phyloP scores from a whole-genome alignment of 2,888 invertebrate species.

The Hemithea aestivaria region DNA sequence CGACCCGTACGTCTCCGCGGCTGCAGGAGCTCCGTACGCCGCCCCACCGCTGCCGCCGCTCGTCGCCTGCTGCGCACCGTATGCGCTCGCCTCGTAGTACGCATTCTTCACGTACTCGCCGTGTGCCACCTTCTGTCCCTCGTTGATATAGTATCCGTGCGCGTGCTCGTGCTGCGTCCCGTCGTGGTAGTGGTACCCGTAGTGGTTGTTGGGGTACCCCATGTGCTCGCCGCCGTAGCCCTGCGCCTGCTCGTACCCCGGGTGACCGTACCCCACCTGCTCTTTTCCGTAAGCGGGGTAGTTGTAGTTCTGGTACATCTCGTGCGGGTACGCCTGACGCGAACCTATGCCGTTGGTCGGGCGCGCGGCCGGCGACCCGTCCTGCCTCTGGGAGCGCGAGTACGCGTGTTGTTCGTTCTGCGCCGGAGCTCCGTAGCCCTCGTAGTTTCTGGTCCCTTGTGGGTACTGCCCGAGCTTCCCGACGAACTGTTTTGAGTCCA shows the following conservation, averaged over 20 bases:
- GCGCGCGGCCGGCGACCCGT: constrained; percentile 56
- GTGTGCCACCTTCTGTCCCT: constrained; percentile 73
- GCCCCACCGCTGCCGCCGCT: constrained; percentile 39
- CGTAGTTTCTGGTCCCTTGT: constrained; percentile 65
- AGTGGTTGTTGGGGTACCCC: constrained; percentile 68
- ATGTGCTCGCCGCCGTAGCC: constrained; percentile 64
- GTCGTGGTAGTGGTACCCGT: constrained; percentile 74
- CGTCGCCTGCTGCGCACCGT: constrained; percentile 56
- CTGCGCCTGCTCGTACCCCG: constrained; percentile 76
- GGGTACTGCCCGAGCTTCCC: constrained; percentile 67
- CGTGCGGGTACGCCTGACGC: constrained; percentile 65
- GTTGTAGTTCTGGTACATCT: constrained; percentile 75
- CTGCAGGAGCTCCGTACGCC: constrained; percentile 24
- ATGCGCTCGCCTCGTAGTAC: constrained; percentile 65
- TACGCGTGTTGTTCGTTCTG: constrained; percentile 71
- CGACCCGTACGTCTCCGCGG: constrained; percentile 29
- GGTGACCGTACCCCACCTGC: constrained; percentile 76
- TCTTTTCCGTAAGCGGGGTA: constrained; percentile 76
- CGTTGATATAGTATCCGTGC: constrained; percentile 65
- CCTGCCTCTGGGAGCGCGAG: constrained; percentile 65
- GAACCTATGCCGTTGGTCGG: constrained; percentile 62
- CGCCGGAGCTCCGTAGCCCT: constrained; percentile 52
- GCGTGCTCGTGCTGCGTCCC: constrained; percentile 61
- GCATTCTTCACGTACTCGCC: constrained; percentile 75
- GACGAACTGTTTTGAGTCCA: constrained; percentile 72